phyloP scores from a whole-genome alignment of 2,797 vertebrate species.

The Anabas testudineus region DNA sequence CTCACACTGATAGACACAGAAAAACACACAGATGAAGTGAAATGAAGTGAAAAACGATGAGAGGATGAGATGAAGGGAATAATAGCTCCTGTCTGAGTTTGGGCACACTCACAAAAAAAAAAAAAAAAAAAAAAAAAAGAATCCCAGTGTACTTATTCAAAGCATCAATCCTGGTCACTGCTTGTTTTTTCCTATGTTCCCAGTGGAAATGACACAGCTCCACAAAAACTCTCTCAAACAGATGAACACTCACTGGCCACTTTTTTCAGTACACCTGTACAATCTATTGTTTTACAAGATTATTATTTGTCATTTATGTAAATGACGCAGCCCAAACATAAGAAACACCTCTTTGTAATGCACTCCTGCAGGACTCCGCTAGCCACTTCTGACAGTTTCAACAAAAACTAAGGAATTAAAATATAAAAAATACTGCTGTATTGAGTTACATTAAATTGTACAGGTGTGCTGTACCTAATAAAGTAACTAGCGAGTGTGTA shows the following conservation, averaged over 20 bases:
- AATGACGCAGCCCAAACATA: too few relatives aligned
- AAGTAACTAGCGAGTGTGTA: not conserved
- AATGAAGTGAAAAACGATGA: conserved; percentile 55
- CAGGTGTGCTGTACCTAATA: too few relatives aligned
- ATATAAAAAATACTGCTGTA: too few relatives aligned
- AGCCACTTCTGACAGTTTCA: too few relatives aligned
- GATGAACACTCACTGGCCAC: conserved; percentile 14
- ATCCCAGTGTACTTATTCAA: conserved; percentile 34
- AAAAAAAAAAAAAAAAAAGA: not conserved
- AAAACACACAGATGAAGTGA: conserved; percentile 63
- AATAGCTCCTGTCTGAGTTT: conserved; percentile 35
- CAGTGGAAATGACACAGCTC: conserved; percentile 25
- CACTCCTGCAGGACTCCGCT: too few relatives aligned
- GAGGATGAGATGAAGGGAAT: conserved; percentile 45
- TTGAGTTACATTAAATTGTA: too few relatives aligned
- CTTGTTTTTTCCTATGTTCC: conserved; percentile 21
- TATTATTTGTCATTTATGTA: too few relatives aligned
- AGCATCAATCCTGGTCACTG: conserved; percentile 19
- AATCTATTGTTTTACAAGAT: too few relatives aligned
- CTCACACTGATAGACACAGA: conserved; percentile 56
- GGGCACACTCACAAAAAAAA: conserved; percentile 19
- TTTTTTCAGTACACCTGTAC: too few relatives aligned
- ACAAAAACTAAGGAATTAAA: too few relatives aligned
- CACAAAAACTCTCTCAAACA: not conserved
- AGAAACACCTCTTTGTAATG: too few relatives aligned